Conservation (phyloP, 2,797 vertebrate genomes). For the Avahi laniger region DNA sequence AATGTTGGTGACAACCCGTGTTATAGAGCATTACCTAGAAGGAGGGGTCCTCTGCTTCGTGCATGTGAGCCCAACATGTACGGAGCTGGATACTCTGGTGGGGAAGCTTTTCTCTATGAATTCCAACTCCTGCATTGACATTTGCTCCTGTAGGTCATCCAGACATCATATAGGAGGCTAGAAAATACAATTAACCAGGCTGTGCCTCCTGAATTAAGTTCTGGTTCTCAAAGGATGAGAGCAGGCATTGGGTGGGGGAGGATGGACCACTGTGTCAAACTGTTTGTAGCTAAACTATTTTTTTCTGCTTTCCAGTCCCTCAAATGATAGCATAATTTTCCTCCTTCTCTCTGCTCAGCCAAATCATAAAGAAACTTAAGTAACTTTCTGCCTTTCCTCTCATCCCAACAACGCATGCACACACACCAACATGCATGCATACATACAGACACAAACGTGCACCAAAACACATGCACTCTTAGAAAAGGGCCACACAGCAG, state of each 20-base stretch:
- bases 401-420: accelerated
- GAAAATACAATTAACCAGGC: background rate
- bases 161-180: background rate
- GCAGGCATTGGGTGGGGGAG: background rate
- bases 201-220: background rate
- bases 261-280: too few relatives aligned
- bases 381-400: background rate
- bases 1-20: background rate
- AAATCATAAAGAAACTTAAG: too few relatives aligned
- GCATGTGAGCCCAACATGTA: accelerated
- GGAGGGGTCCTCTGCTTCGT: background rate
- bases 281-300: too few relatives aligned
- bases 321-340: accelerated
- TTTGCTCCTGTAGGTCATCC: background rate
- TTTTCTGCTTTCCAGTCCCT: background rate
- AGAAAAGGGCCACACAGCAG: accelerated
- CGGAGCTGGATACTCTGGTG: background rate
- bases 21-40: background rate
- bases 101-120: background rate
- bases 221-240: background rate
- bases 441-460: background rate
- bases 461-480: accelerated
- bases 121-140: background rate
- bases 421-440: too few relatives aligned
- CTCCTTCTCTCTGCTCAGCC: background rate